Conservation (phyloP, 2,888 invertebrate species). For the Axea sp. region DNA sequence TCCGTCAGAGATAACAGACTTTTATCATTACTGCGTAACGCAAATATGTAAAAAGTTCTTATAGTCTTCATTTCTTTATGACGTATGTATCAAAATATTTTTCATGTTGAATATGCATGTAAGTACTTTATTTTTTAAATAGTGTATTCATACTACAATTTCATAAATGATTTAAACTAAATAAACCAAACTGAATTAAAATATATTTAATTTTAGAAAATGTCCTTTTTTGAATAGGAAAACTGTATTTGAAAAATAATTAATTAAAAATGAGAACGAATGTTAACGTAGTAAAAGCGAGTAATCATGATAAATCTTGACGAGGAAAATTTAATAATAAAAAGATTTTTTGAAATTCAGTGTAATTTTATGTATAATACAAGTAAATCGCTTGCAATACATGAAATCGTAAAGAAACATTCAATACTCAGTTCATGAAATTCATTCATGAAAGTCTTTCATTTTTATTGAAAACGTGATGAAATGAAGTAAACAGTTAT, state of each 20-base stretch:
- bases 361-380: conserved; percentile 47
- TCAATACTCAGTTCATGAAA: conserved; percentile 39
- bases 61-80: too few relatives aligned
- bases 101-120: too few relatives aligned
- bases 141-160: too few relatives aligned
- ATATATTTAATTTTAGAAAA: too few relatives aligned
- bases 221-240: too few relatives aligned
- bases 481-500: conserved; percentile 26
- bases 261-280: conserved; percentile 9
- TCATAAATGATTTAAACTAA: too few relatives aligned
- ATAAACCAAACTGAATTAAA: too few relatives aligned
- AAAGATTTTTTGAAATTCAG: conserved; percentile 40
- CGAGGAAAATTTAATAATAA: conserved; percentile 35
- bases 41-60: too few relatives aligned
- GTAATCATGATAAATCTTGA: conserved; percentile 30
- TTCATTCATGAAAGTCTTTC: conserved; percentile 40
- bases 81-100: too few relatives aligned
- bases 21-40: too few relatives aligned
- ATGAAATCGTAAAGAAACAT: conserved; percentile 31
- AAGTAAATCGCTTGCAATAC: conserved; percentile 17
- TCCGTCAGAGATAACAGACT: too few relatives aligned
- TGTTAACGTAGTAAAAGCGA: conserved; percentile 5
- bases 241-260: conserved; percentile 14
- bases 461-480: conserved; percentile 40
- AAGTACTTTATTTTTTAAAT: too few relatives aligned